These are phyloP conservation scores for Patiria miniata DNA, from an alignment of 35 echinoderm and acorn worm species.

Conservation along the genomic window DNA sequence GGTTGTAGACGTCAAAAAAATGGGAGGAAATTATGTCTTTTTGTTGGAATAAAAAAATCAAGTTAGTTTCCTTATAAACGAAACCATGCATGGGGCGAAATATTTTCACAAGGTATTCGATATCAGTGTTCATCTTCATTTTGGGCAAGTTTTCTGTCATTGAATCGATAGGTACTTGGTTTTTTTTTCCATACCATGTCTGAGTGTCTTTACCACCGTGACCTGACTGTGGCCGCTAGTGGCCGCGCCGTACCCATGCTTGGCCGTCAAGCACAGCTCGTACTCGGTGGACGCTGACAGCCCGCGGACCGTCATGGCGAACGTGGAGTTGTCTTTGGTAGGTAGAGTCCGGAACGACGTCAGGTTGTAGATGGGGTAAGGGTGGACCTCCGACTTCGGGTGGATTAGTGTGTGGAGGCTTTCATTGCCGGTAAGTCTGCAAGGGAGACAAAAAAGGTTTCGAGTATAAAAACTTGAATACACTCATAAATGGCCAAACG, in stretches of 20 bases:
- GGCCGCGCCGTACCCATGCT: constrained; percentile 36
- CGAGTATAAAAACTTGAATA: neutral
- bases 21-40: too few relatives aligned
- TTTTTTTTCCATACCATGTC: too few relatives aligned
- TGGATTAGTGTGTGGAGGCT: constrained; percentile 33
- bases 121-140: too few relatives aligned
- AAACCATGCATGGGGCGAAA: too few relatives aligned
- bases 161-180: too few relatives aligned
- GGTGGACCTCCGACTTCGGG: constrained; percentile 28
- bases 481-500: too few relatives aligned
- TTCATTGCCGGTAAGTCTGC: constrained; percentile 27
- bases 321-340: constrained; percentile 58
- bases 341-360: constrained; percentile 50
- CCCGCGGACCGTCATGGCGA: constrained; percentile 20
- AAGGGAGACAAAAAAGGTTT: neutral
- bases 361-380: constrained; percentile 68
- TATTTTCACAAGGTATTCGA: too few relatives aligned
- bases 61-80: too few relatives aligned
- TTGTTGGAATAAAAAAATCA: too few relatives aligned
- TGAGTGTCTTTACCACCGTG: constrained; percentile 42
- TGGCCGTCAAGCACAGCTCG: constrained; percentile 65
- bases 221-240: constrained; percentile 51
- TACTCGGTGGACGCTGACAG: constrained; percentile 63
- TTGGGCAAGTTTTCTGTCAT: too few relatives aligned
- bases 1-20: too few relatives aligned